Base-by-base conservation (phyloP, 2,888 invertebrate species). In the Silvanus unidentatus region DNA sequence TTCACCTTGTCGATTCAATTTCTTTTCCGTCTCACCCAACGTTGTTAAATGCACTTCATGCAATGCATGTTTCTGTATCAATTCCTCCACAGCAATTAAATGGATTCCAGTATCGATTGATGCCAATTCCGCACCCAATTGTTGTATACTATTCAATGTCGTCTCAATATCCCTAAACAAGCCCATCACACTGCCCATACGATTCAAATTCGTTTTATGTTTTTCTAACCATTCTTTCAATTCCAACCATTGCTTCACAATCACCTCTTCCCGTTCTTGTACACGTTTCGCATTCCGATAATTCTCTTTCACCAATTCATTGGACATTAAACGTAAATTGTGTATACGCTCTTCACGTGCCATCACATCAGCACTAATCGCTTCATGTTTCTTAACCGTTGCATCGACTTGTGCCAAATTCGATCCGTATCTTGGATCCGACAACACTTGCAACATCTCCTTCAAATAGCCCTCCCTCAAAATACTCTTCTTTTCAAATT, bases 371-470 rank as follows among this genome's bases (percentile, higher is more conserved):
- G 97, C 96, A 49, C 92, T 91, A 51, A 98, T 95, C 11, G 98
- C 97, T 72, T 98, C 97, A 68, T 98, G 97, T 66, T 98, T 98
- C 75, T 98, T 98, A 32, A 98, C 84, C 0, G 96, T 94, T 1
- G 97, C 97, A 69, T 98, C 97, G 0, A 97, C 94, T 68, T 97
- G 95, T 0, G 88, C 81, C 55, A 96, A 74, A 74, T 89, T 90
- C 58, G 88, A 88, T 1, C 91, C 91, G 71, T 94, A 94, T 44
- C 93, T 81, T 1, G 92, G 89, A 75, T 94, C 94, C 0, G 89
- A 88, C 12, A 98, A 74, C 9, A 98, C 94, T 69, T 90, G 90
- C 56, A 91, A 93, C 96, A 98, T 98, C 74, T 98, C 98, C 71
- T 92, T 91, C 49, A 99, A 75, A 74, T 98, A 99, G 0, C 93